A percentile compares a stretch with the other conserved stretches of the same genome.
These are phyloP conservation scores for Phortica magna DNA, from an alignment of 2,888 invertebrate species.

Conservation along the genomic window DNA sequence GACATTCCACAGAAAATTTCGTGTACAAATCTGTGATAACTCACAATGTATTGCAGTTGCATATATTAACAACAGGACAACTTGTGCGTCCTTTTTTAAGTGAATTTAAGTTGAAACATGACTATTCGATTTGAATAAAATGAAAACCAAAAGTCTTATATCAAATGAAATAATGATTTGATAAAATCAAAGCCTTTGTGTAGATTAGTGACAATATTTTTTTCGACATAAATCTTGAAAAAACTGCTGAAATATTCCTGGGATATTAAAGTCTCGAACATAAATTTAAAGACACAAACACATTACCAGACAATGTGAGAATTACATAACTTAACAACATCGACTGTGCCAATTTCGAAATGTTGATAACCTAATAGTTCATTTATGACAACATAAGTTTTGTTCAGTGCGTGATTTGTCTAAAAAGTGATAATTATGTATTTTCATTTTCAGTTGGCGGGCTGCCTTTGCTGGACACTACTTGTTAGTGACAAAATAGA, in stretches of 20 bases:
- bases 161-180: background rate
- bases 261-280: background rate
- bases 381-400: background rate
- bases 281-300: background rate
- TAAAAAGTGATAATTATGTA: slow-evolving; percentile 54
- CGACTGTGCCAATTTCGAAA: slow-evolving; percentile 19
- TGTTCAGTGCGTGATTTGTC: background rate
- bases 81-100: too few species aligned
- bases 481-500: slow-evolving; percentile 44
- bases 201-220: too few species aligned
- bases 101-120: too few species aligned
- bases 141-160: background rate
- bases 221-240: too few species aligned
- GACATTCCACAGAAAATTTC: too few species aligned
- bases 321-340: background rate
- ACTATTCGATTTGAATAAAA: too few species aligned
- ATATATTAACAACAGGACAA: too few species aligned
- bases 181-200: too few species aligned
- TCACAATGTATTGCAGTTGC: too few species aligned
- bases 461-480: slow-evolving; percentile 43
- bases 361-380: slow-evolving; percentile 28
- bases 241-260: too few species aligned
- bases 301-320: background rate
- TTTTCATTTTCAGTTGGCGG: slow-evolving; percentile 70
- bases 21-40: too few species aligned